phyloP scores from a whole-genome alignment of 2,113 vertebrate species.

The Rhinopithecus roxellana region DNA sequence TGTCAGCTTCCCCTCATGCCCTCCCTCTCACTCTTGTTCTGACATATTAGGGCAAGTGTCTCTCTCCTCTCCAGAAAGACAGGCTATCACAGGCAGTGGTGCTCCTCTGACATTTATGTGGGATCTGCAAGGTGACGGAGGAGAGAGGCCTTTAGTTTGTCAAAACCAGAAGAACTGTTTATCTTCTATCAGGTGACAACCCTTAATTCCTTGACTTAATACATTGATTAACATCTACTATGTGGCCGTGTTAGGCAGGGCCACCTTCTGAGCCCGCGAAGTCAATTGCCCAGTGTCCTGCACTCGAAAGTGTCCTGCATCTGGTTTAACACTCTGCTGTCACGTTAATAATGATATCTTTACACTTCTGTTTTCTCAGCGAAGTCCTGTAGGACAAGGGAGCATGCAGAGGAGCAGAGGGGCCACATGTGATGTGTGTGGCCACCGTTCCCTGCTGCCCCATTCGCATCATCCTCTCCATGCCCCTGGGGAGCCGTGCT shows the following conservation, averaged over 20 bases:
- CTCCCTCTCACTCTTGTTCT: background rate
- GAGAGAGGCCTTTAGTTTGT: background rate
- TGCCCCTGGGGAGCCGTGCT: rapidly evolving
- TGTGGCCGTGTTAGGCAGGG: background rate
- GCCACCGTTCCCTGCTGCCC: rapidly evolving
- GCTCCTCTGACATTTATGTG: background rate
- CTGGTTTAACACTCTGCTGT: background rate
- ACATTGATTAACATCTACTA: background rate
- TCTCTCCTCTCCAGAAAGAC: background rate
- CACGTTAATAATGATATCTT: background rate
- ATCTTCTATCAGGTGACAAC: background rate
- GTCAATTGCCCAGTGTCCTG: background rate
- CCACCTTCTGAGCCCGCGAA: background rate
- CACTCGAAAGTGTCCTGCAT: background rate
- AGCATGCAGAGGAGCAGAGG: background rate
- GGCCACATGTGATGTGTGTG: background rate
- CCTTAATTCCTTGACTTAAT: background rate
- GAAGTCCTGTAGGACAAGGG: background rate
- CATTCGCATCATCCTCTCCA: background rate
- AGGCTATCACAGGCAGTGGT: background rate
- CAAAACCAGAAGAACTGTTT: background rate
- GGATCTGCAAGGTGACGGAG: background rate
- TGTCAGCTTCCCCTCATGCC: background rate
- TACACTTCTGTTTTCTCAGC: background rate
- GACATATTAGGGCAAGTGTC: background rate